These are phyloP conservation scores for Heliconius ethilla DNA, from an alignment of 2,888 invertebrate species.

Conservation along the genomic window DNA sequence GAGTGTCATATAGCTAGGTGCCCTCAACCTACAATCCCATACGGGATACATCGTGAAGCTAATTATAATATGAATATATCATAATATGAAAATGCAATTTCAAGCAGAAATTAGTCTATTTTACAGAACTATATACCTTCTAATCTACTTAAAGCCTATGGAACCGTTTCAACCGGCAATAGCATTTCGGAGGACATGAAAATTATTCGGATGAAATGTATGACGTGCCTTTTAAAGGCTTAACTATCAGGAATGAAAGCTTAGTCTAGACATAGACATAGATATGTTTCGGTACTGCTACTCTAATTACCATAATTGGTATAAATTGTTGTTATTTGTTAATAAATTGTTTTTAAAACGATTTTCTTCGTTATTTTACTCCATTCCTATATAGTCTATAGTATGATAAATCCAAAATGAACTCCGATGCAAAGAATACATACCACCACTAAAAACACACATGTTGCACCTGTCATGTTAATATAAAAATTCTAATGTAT, in stretches of 20 bases:
- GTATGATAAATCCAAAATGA: no score
- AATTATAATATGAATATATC: not conserved
- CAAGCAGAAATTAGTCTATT: not conserved
- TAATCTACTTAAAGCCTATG: conserved; percentile 9
- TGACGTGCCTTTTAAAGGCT: conserved; percentile 12
- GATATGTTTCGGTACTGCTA: not conserved
- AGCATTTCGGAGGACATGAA: not conserved
- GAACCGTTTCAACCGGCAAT: not conserved
- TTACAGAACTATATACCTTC: not conserved
- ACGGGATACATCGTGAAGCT: no score
- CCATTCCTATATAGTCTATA: no score
- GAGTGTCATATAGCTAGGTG: no score
- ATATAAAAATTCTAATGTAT: no score
- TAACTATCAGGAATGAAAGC: conserved; percentile 16
- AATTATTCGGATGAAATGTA: conserved; percentile 17
- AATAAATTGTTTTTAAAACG: no score
- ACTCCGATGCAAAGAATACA: no score
- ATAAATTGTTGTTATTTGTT: not conserved
- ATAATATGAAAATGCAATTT: not conserved
- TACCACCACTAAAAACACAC: no score
- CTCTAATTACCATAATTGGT: no score
- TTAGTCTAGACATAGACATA: not conserved
- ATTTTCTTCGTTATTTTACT: no score
- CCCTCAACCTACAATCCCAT: no score
- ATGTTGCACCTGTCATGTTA: no score